Percentiles rank a stretch among this genome's conserved stretches.
Evolutionary conservation across 2,888 invertebrate genomes (phyloP).

Genomic region (Cheilosia impressa): DNA sequence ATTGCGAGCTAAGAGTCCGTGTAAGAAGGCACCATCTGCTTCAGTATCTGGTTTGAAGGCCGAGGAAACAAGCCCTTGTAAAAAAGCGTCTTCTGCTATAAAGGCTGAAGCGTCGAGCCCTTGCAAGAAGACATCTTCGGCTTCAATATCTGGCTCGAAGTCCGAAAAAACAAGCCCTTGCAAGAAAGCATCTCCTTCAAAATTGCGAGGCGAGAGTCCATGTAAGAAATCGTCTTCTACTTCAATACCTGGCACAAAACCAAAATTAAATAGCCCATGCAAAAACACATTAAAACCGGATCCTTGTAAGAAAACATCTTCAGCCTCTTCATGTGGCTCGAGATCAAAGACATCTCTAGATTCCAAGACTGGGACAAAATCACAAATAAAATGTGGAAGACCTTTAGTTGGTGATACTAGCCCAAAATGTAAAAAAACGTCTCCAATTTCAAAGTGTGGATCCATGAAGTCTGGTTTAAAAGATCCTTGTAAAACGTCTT

Average conservation of each 20-base stretch:
- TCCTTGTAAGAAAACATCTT: constrained; percentile 20
- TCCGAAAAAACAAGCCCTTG: background rate
- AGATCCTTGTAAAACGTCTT: too few relatives aligned
- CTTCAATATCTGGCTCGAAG: background rate
- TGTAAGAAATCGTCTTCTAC: background rate
- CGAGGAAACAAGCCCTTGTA: background rate
- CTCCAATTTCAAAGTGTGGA: too few relatives aligned
- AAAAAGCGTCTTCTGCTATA: background rate
- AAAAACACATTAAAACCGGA: background rate
- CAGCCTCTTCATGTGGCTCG: constrained; percentile 9
- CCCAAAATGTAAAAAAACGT: too few relatives aligned
- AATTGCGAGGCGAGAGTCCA: background rate
- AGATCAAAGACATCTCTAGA: background rate
- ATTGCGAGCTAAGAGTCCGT: background rate
- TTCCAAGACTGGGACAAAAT: constrained; percentile 9
- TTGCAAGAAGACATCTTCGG: background rate
- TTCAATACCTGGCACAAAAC: background rate
- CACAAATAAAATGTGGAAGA: background rate
- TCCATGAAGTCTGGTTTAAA: too few relatives aligned
- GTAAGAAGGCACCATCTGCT: constrained; percentile 1
- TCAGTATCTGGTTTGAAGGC: constrained; percentile 3
- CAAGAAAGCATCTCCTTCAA: background rate
- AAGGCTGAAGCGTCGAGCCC: background rate
- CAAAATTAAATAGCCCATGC: background rate
- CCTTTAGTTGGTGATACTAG: too few relatives aligned